These are phyloP conservation scores for Penaeus monodon DNA, from an alignment of 2,888 invertebrate genomes.

Conservation along the genomic window DNA sequence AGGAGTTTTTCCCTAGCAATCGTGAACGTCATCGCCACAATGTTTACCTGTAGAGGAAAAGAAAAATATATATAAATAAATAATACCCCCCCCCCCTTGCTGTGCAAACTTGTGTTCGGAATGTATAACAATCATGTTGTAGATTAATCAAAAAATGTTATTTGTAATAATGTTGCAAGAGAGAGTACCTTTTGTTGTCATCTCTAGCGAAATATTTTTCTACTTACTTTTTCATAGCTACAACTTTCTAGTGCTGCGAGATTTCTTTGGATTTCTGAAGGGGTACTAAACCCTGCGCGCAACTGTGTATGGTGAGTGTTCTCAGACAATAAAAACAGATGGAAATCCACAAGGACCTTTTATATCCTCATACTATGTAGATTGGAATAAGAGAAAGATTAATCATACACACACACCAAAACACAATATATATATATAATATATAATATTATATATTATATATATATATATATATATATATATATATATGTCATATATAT, in stretches of 20 bases:
- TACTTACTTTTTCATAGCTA: conserved; percentile 61
- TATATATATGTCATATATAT: too few species aligned
- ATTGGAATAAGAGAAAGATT: neutral
- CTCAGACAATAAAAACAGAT: conserved; percentile 29
- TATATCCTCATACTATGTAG: neutral
- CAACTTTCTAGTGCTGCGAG: conserved; percentile 60
- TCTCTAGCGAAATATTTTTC: conserved; percentile 62
- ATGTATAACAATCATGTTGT: conserved; percentile 59
- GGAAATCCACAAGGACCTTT: neutral
- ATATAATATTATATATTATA: too few species aligned
- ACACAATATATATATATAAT: neutral
- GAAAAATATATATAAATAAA: conserved; percentile 17
- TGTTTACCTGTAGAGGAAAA: conserved; percentile 21
- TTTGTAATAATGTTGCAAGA: conserved; percentile 63
- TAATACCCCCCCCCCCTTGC: conserved; percentile 43
- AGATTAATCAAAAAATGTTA: conserved; percentile 59
- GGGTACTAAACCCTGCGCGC: conserved; percentile 32
- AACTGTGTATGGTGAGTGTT: conserved; percentile 26
- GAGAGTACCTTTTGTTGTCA: conserved; percentile 61
- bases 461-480: too few species aligned
- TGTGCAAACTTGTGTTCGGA: conserved; percentile 59
- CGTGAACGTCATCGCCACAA: neutral
- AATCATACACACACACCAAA: neutral
- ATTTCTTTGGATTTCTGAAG: conserved; percentile 53
- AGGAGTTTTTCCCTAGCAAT: neutral